Percentiles rank a stretch among this genome's conserved stretches.
Evolutionary conservation across 2,797 vertebrate species (phyloP).

Genomic region (Sitta carolinensis): DNA sequence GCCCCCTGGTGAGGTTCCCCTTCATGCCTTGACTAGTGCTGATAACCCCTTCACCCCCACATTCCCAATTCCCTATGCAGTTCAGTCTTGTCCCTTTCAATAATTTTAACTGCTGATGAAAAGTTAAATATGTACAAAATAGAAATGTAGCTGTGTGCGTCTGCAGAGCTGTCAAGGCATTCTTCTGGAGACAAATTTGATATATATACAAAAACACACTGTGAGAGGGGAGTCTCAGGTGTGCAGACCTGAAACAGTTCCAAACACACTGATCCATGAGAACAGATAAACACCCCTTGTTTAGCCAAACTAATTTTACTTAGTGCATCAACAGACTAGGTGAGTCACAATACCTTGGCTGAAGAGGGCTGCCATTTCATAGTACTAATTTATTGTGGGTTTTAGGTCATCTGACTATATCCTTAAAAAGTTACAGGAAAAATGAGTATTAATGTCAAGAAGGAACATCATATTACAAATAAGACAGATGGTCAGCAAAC

Average conservation of each 20-base stretch:
- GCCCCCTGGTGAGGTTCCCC: not conserved
- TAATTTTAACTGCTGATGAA: not conserved
- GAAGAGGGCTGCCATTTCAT: not conserved
- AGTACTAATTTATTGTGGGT: not conserved
- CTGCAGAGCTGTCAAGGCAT: not conserved
- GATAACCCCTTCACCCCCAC: not conserved
- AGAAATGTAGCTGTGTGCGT: not conserved
- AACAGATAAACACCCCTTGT: not conserved
- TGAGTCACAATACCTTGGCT: not conserved
- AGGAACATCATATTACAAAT: not conserved
- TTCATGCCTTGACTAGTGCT: not conserved
- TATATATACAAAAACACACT: not conserved
- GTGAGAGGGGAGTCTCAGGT: not conserved
- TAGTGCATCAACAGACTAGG: not conserved
- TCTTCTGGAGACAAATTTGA: not conserved
- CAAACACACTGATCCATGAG: not conserved
- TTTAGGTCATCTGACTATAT: constrained; percentile 1
- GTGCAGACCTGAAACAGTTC: not conserved
- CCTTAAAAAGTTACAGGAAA: not conserved
- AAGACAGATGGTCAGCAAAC: not conserved
- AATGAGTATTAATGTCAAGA: not conserved
- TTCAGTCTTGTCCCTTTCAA: not conserved
- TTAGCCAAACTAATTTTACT: not conserved
- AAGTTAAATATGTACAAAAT: not conserved
- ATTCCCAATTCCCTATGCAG: accelerated